A percentile compares a stretch with the other conserved stretches of the same genome.
phyloP scores from a whole-genome alignment of 2,888 invertebrate genomes.

The Parthenolecanium corni region DNA sequence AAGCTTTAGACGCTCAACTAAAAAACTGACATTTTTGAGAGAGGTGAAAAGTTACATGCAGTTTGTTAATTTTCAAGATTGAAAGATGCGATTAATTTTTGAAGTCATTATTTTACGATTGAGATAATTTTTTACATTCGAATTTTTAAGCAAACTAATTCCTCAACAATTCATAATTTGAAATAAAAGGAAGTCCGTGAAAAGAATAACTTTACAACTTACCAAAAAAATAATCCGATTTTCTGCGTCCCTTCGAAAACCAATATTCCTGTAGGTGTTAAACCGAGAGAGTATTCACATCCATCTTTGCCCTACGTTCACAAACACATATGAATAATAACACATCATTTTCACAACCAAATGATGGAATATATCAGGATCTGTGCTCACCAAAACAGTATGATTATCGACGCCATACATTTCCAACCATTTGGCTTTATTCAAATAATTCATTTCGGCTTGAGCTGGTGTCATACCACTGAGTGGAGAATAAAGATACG shows the following conservation, averaged over 20 bases:
- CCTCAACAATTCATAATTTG: not conserved
- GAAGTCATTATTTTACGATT: too few relatives aligned
- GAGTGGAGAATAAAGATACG: conserved; percentile 30
- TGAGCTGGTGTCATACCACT: conserved; percentile 83
- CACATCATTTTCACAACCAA: too few relatives aligned
- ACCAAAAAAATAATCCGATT: conserved; percentile 96
- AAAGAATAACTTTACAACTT: conserved; percentile 27
- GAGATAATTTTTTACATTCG: too few relatives aligned
- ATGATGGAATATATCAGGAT: too few relatives aligned
- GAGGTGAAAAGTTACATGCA: too few relatives aligned
- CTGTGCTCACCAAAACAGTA: conserved; percentile 59
- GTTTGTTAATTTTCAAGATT: too few relatives aligned
- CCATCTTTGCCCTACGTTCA: conserved; percentile 74
- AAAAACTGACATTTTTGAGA: too few relatives aligned
- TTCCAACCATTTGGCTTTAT: conserved; percentile 94
- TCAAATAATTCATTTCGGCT: conserved; percentile 87
- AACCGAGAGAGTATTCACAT: conserved; percentile 86
- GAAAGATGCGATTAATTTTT: too few relatives aligned
- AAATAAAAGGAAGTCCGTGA: conserved; percentile 2
- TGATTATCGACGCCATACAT: conserved; percentile 99
- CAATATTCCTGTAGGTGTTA: conserved; percentile 95
- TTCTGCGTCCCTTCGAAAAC: conserved; percentile 94
- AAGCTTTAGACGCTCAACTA: too few relatives aligned
- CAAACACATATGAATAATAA: not conserved
- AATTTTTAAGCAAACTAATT: too few relatives aligned